Base-by-base conservation (phyloP, 2,113 vertebrate species). In the Sprattus sprattus region DNA sequence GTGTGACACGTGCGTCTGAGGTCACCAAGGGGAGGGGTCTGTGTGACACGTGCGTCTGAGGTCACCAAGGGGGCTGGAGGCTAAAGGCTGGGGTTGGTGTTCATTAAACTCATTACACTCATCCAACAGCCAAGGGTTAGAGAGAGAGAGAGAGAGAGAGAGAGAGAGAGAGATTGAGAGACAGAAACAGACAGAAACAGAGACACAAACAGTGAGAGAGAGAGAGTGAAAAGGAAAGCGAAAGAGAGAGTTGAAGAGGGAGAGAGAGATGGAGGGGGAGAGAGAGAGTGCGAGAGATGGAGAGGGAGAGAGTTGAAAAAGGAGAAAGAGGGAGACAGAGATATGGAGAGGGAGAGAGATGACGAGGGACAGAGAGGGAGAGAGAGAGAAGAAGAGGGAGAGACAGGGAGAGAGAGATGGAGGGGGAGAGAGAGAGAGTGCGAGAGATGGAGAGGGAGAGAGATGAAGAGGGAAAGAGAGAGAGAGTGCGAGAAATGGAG, bases 111-210 rank as follows among this genome's bases (percentile, higher is more conserved):
- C 6, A 6, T n/a, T 18, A 22, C n/a, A 64, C 5, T 20, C 0
- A 64, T n/a, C 57, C 20, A 64, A 64, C 18, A 64, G 22, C 2
- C 57, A 18, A 64, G 22, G 2, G 18, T n/a, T 16, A 60, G 25
- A 44, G 89, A 91, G 90, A 92, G 87, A 86, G 89, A 88, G 22
- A 64, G 32, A 60, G 25, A 44, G 89, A 91, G 90, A 92, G 87
- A 86, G 89, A 88, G 22, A 64, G 20, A n/a, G 57, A 22, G 57
- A 0, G 20, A 64, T 39, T 39, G 39, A 39, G 39, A 39, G 39
- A 39, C 39, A 39, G 1, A 39, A 39, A 39, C 39, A 39, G 39
- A 39, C 39, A 39, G 1, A 39, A 39, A 39, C 39, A 39, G 39
- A 39, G 39, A 39, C 39, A 39, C 39, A 39, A 39, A 39, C 39